Evolutionary conservation across 1,140 invertebrate species (phyloP).

Genomic region (Drosophila nigromelanica): DNA sequence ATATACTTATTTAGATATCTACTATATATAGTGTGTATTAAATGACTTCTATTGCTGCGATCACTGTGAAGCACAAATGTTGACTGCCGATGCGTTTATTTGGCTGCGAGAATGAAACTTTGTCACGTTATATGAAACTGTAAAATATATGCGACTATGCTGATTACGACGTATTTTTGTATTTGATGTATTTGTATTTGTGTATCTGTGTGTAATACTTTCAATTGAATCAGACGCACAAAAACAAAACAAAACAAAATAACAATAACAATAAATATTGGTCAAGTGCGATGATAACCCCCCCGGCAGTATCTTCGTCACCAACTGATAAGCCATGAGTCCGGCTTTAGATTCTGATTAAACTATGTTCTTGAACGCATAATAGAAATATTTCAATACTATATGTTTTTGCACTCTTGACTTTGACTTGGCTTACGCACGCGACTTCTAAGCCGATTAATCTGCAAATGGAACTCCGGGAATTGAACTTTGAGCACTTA

Average conservation of each 20-base stretch:
- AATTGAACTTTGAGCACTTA: constrained; percentile 12
- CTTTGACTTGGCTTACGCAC: constrained; percentile 65
- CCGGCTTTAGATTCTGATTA: constrained; percentile 50
- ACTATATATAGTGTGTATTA: neutral
- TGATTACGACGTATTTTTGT: constrained; percentile 16
- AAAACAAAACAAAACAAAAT: too few relatives aligned
- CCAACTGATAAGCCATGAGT: constrained; percentile 55
- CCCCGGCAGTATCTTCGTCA: constrained; percentile 47
- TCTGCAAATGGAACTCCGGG: constrained; percentile 3
- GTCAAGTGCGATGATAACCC: constrained; percentile 63
- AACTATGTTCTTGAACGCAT: too few relatives aligned
- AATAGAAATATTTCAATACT: too few relatives aligned
- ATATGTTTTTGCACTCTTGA: constrained; percentile 42
- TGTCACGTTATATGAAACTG: constrained; percentile 22
- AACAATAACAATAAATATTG: constrained; percentile 50
- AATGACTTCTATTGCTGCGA: constrained; percentile 23
- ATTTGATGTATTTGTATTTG: constrained; percentile 16
- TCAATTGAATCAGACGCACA: constrained; percentile 62
- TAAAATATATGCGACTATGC: constrained; percentile 21
- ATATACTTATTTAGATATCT: too few relatives aligned
- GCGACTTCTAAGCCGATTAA: constrained; percentile 6
- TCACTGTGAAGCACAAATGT: constrained; percentile 50
- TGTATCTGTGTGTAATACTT: constrained; percentile 46
- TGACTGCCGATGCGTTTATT: constrained; percentile 58
- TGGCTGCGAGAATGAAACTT: constrained; percentile 69